Base-by-base conservation (phyloP, 30 jellyfish, hydroid and myxozoan species). In the Rhopilema esculentum region DNA sequence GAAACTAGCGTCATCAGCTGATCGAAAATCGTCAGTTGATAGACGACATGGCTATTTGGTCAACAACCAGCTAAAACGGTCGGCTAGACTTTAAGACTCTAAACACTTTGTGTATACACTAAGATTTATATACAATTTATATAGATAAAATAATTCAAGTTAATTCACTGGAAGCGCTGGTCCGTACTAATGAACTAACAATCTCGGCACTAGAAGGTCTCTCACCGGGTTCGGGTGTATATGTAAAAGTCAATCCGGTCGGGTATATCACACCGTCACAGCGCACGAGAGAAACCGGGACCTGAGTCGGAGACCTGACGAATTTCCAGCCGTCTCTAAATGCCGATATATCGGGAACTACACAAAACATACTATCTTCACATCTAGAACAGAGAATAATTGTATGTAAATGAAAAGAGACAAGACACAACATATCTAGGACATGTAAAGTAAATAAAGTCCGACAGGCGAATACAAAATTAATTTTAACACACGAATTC, bases 251-350 rank as follows among this genome's bases (percentile, higher is more conserved):
- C 30, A 91, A 89, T 50, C 97, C 97, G 77, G 99, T 95, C 75
- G 99, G 99, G 69, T 95, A 95, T 9, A 95, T 95, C 32, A 95
- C 99, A 0, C 99, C 99, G 66, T 95, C 99, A 62, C 96, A 88
- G 12, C 99, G 87, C 27, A 95, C 99, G 80, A 95, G 74, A 0
- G 97, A 87, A 4, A 95, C 97, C 0, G 99, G 99, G 19, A 95
- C 99, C 67, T 82, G 97, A 52, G 97, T 76, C 20, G 97, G 95
- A 0, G 99, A 85, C 30, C 97, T 96, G 85, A 79, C 93, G 81
- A 83, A 82, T 61, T 83, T 86, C 95, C 97, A 82, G 29, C 97
- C 91, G 29, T 85, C 97, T 22, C 95, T 86, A 82, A 95, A 95
- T 20, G 97, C 97, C n/a, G 96, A 77, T 22, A 95, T 88, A 77